Evolutionary conservation across 2,797 vertebrate species (phyloP).

Genomic region (Scolopax rusticola): DNA sequence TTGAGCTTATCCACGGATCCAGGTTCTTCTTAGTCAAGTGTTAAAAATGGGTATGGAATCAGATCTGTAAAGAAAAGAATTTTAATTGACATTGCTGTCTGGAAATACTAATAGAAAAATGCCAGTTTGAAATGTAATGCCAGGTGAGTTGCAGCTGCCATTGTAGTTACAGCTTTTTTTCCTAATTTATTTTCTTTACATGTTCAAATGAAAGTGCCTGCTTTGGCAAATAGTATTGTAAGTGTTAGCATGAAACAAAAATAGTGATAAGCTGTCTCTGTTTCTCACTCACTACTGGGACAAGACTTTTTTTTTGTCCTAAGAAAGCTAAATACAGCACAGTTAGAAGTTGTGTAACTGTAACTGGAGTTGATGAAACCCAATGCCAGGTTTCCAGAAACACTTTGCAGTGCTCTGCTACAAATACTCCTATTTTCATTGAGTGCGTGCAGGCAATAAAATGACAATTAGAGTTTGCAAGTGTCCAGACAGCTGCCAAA

Average conservation of each 20-base stretch:
- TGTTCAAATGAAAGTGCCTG: background rate
- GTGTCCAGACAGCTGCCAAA: background rate
- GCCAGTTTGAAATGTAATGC: background rate
- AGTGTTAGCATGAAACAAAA: background rate
- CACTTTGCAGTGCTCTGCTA: background rate
- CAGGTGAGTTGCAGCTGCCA: background rate
- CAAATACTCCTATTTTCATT: background rate
- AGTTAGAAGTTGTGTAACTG: background rate
- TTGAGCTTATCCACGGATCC: background rate
- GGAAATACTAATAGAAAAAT: background rate
- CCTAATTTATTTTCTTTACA: background rate
- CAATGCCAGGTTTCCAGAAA: background rate
- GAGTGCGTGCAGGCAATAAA: background rate
- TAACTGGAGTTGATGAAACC: background rate
- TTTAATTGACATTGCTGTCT: background rate
- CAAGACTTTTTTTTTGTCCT: background rate
- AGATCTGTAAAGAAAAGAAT: background rate
- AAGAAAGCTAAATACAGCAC: background rate
- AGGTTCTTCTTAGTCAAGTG: background rate
- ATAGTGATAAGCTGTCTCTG: rapidly evolving
- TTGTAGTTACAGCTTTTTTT: background rate
- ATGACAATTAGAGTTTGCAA: background rate
- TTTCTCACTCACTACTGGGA: background rate
- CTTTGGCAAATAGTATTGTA: background rate
- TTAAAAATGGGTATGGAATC: background rate